Percentiles rank a stretch among this genome's conserved stretches.
These are phyloP conservation scores for Theodoxus fluviatilis DNA, from an alignment of 2,888 invertebrate species.

Conservation along the genomic window DNA sequence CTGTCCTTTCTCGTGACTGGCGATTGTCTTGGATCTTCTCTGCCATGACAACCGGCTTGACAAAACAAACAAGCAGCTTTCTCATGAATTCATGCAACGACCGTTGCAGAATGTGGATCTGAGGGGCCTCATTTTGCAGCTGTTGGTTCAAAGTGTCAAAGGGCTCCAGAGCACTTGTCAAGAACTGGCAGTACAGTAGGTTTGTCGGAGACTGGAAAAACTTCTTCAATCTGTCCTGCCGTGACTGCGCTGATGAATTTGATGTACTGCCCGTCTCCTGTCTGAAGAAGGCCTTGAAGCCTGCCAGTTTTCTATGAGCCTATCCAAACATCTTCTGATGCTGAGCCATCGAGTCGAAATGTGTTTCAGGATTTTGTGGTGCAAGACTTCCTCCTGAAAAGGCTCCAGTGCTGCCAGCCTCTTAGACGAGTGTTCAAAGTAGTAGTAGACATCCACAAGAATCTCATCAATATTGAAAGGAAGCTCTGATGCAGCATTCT, in stretches of 20 bases:
- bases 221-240: neutral
- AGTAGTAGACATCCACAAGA: neutral
- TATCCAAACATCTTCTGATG: neutral
- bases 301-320: slow-evolving; percentile 2
- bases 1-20: no score
- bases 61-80: no score
- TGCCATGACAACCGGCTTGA: no score
- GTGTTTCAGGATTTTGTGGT: neutral
- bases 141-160: no score
- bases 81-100: no score
- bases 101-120: no score
- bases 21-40: no score
- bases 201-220: neutral
- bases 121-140: no score
- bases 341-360: neutral
- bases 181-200: slow-evolving; percentile 5
- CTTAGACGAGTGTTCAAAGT: neutral
- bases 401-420: neutral
- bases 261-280: neutral
- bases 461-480: neutral
- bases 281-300: neutral
- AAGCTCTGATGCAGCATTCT: neutral
- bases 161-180: no score
- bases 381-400: neutral
- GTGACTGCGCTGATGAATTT: neutral